Evolutionary conservation across 2,888 invertebrate genomes (phyloP).

Genomic region (Troides aeacus): DNA sequence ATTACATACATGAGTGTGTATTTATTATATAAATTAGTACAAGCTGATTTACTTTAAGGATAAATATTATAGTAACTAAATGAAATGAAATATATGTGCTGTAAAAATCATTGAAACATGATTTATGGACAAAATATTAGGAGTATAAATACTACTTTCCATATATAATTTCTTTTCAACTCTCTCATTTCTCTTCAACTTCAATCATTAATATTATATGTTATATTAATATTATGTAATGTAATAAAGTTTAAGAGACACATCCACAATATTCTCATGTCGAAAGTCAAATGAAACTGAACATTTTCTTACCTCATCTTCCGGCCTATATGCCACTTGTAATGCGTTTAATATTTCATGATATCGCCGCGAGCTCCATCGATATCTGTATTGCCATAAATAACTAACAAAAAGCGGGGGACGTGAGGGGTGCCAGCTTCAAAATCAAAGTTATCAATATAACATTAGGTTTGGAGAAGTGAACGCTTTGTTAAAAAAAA

Average conservation of each 20-base stretch:
- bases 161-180: background rate
- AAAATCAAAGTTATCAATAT: conserved; percentile 75
- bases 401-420: conserved; percentile 68
- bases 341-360: conserved; percentile 80
- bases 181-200: too few relatives aligned
- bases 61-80: too few relatives aligned
- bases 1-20: too few relatives aligned
- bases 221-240: background rate
- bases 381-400: conserved; percentile 74
- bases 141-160: background rate
- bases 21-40: too few relatives aligned
- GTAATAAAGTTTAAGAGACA: background rate
- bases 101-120: too few relatives aligned
- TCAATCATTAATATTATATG: background rate
- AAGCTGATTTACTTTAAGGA: too few relatives aligned
- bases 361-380: conserved; percentile 70
- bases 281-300: conserved; percentile 58
- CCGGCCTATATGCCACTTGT: conserved; percentile 76
- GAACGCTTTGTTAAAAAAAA: conserved; percentile 37
- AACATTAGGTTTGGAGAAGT: conserved; percentile 66
- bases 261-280: conserved; percentile 44
- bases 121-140: too few relatives aligned
- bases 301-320: conserved; percentile 75
- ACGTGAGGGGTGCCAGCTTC: conserved; percentile 50
- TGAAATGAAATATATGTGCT: too few relatives aligned